Conservation (phyloP, 92 coral and sea anemone genomes). For the Parazoanthus swiftii region DNA sequence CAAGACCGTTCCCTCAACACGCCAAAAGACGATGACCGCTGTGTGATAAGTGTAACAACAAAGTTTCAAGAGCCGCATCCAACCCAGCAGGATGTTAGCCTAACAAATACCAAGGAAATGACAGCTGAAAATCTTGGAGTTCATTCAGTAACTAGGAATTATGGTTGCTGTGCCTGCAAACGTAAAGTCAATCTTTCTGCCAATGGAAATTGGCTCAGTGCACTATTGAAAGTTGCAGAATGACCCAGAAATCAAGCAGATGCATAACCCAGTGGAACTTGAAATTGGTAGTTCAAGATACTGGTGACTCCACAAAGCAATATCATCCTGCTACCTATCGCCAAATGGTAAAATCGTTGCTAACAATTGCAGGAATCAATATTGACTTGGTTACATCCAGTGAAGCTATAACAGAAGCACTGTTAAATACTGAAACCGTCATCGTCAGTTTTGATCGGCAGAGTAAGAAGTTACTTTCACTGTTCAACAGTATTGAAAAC, state of each 20-base stretch:
- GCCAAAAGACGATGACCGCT: constrained; percentile 13
- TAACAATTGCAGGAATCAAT: constrained; percentile 18
- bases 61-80: constrained; percentile 12
- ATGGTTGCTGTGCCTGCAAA: constrained; percentile 22
- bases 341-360: constrained; percentile 12
- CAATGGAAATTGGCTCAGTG: constrained; percentile 17
- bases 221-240: background rate
- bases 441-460: constrained; percentile 20
- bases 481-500: constrained; percentile 10
- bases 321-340: constrained; percentile 1
- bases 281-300: constrained; percentile 15
- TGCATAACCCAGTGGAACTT: constrained; percentile 16
- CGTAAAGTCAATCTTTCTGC: constrained; percentile 13
- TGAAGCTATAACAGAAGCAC: constrained; percentile 19
- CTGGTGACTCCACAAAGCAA: constrained; percentile 19
- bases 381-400: constrained; percentile 22
- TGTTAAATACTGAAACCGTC: constrained; percentile 2
- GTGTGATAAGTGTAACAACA: constrained; percentile 12
- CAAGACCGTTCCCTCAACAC: constrained; percentile 26
- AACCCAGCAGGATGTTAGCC: constrained; percentile 11
- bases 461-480: constrained; percentile 14
- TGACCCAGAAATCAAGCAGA: constrained; percentile 13
- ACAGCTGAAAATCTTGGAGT: constrained; percentile 15
- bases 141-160: constrained; percentile 24
- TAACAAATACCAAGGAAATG: constrained; percentile 15